Base-by-base conservation (phyloP, 2,113 vertebrate species). In the Bubo bubo region DNA sequence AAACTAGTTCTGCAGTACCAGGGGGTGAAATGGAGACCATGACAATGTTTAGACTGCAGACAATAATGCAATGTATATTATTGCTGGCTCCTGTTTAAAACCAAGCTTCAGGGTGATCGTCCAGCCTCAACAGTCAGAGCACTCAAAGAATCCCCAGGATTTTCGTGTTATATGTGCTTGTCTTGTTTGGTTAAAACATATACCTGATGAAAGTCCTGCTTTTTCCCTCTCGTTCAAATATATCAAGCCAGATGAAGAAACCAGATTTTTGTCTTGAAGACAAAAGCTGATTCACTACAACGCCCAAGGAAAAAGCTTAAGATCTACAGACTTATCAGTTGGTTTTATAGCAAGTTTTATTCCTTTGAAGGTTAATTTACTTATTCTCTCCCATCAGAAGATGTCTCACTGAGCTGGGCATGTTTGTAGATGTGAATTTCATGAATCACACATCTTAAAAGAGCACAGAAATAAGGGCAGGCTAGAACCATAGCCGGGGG, bases 31-130 rank as follows among this genome's bases (percentile, higher is more conserved):
- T 88, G 67, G 58, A 97, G 95, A 97, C 79, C 13, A 3, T 88
- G 89, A 90, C 53, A 95, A n/a, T 30, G 60, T 95, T 97, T 81
- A 89, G 94, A 86, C 92, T 93, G 72, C 91, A 96, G 86, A 93
- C 80, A 96, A 88, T 86, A 98, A 94, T 55, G 58, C 56, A 77
- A 88, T 66, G 79, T 92, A 45, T 96, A 73, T 97, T 96, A 74
- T 90, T 96, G 41, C 93, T 97, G 95, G 88, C 89, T 86, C 16
- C 62, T 52, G 41, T n/a, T 95, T 91, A 79, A 90, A 95, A 82
- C 75, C 75, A 92, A 81, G 63, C 26, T 72, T 35, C 24, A 37
- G 66, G 82, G 52, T 39, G 45, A 95, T 73, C 24, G 6, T n/a
- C 21, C 60, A 66, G 35, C 49, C n/a, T 74, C 80, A 89, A 88